phyloP scores from a whole-genome alignment of 2,888 invertebrate genomes.

The Pachymerium ferrugineum region DNA sequence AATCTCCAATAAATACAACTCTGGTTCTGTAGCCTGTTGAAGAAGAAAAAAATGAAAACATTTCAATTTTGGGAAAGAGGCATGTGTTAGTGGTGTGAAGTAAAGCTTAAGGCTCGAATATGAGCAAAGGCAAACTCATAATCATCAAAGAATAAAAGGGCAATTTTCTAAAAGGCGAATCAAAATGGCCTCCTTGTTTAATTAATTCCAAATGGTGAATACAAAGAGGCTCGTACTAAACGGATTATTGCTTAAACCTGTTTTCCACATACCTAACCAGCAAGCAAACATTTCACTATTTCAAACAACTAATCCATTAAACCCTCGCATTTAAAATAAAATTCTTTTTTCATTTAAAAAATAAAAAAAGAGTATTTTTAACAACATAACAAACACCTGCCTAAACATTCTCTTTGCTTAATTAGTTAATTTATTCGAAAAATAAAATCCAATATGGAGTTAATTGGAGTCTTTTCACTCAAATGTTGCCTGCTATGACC shows the following conservation, averaged over 20 bases:
- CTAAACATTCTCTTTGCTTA: background rate
- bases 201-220: background rate
- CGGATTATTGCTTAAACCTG: background rate
- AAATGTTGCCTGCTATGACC: too few species aligned
- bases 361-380: too few species aligned
- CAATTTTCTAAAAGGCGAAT: background rate
- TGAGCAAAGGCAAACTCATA: background rate
- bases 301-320: too few species aligned
- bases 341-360: background rate
- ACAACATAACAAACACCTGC: background rate
- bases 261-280: background rate
- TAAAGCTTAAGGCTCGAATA: background rate
- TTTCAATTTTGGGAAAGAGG: background rate
- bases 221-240: background rate
- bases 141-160: background rate
- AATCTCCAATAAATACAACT: background rate
- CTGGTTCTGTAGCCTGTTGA: background rate
- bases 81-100: background rate
- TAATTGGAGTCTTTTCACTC: too few species aligned
- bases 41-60: too few species aligned
- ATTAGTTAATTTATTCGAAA: conserved; percentile 9
- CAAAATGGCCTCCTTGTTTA: background rate
- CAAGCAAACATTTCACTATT: too few species aligned
- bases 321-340: background rate
- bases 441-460: background rate